Evolutionary conservation across 2,888 invertebrate species (phyloP), one percentile per base, ranked within the genome.

Genomic region (Philopedon plagiatum): DNA sequence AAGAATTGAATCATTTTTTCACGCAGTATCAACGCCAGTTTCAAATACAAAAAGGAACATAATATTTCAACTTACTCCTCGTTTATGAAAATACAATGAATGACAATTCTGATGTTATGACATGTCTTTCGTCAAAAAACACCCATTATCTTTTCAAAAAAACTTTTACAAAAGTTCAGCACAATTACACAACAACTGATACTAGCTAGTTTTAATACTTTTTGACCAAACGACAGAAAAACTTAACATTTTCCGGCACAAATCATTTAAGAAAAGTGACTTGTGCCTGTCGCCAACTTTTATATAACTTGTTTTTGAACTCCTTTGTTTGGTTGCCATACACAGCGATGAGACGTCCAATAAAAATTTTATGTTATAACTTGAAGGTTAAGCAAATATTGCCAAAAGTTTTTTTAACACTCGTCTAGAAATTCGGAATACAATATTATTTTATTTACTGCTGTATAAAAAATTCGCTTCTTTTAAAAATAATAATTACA

Each of bases 241-340:
- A 41, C 13, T 41, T 44, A 41, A 41, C 60, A 23, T 23, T 44
- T 60, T 60, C 29, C 44, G 18, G 29, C 60, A 32, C 29, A 56
- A 56, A 56, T 56, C 56, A 29, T 60, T 60, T 60, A 60, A 15
- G 44, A 60, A 60, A 60, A 37, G 60, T 26, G 44, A 60, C 13
- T 44, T 60, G n/a, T 44, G 13, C 44, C 13, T 60, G 60, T 60
- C 60, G 41, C 41, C 15, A 60, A 60, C n/a, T 60, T 60, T 60
- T 60, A 41, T 41, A 41, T 41, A 41, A 41, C 41, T 39, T 44
- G 4, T 41, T 26, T 37, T 60, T 23, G 18, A n/a, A 37, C 21
- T 37, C 15, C 21, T 41, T 60, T 60, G 60, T 41, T 60, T 41
- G 23, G 15, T 41, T 44, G 41, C 44, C 39, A 60, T 60, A 15